Evolutionary conservation across 2,888 invertebrate species (phyloP).

Genomic region (Lapara coniferarum): DNA sequence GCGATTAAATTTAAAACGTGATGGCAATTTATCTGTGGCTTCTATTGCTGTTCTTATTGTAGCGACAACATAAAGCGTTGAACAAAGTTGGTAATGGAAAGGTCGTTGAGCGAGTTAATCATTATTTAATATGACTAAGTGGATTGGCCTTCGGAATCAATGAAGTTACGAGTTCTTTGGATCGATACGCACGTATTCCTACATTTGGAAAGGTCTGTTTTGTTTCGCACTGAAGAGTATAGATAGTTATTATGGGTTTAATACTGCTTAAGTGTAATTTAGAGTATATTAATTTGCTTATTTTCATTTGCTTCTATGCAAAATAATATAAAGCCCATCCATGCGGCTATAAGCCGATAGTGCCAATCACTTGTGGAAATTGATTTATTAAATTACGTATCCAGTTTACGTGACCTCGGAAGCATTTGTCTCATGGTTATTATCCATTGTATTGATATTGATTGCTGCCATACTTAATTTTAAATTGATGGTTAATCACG

Average conservation of each 20-base stretch:
- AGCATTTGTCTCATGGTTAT: slow-evolving; percentile 21
- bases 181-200: slow-evolving; percentile 29
- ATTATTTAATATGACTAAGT: slow-evolving; percentile 43
- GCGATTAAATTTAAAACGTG: slow-evolving; percentile 32
- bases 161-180: slow-evolving; percentile 38
- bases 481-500: not conserved
- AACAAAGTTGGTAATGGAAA: slow-evolving; percentile 28
- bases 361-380: not conserved
- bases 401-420: not conserved
- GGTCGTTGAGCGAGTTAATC: slow-evolving; percentile 32
- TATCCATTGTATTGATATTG: not conserved
- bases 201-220: slow-evolving; percentile 39
- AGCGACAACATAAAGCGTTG: slow-evolving; percentile 24
- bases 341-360: too few species aligned
- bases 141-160: slow-evolving; percentile 47
- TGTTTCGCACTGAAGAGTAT: slow-evolving; percentile 38
- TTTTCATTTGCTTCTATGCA: not conserved
- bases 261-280: not conserved
- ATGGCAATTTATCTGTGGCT: slow-evolving; percentile 20
- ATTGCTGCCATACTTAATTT: slow-evolving; percentile 23
- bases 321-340: too few species aligned
- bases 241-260: not conserved
- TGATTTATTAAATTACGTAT: slow-evolving; percentile 10
- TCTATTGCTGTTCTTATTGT: slow-evolving; percentile 24
- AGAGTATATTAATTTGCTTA: not conserved